phyloP scores from a whole-genome alignment of 1,140 invertebrate genomes.

The Eulimnadia texana region DNA sequence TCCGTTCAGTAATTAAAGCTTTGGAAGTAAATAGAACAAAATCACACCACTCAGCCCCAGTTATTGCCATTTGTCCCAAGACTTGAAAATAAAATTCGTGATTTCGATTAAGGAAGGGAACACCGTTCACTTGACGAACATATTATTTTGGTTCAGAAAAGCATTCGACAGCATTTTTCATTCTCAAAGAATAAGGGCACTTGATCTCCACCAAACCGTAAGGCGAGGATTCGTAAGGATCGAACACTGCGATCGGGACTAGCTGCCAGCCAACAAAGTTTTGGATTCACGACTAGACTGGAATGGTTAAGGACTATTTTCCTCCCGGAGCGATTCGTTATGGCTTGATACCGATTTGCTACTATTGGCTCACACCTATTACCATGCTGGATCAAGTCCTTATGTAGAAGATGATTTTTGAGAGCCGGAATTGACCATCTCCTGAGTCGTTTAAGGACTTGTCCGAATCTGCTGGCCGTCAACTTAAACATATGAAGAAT shows the following conservation, averaged over 20 bases:
- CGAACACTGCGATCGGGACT: constrained; percentile 4
- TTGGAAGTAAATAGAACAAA: neutral
- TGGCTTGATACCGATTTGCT: neutral
- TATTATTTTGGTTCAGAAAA: neutral
- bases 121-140: neutral
- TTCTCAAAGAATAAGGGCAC: neutral
- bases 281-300: neutral
- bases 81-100: neutral
- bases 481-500: neutral
- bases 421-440: neutral
- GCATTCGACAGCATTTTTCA: neutral
- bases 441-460: neutral
- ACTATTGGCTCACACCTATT: constrained; percentile 4
- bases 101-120: neutral
- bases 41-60: neutral
- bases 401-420: neutral
- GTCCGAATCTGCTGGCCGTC: constrained; percentile 1
- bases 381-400: constrained; percentile 1
- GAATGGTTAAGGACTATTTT: neutral
- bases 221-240: neutral
- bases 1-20: neutral
- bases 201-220: constrained; percentile 3
- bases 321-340: neutral
- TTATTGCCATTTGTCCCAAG: constrained; percentile 1
- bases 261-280: constrained; percentile 1